These are phyloP conservation scores for Copsychus sechellarum DNA, from an alignment of 2,113 vertebrate genomes.

Conservation along the genomic window DNA sequence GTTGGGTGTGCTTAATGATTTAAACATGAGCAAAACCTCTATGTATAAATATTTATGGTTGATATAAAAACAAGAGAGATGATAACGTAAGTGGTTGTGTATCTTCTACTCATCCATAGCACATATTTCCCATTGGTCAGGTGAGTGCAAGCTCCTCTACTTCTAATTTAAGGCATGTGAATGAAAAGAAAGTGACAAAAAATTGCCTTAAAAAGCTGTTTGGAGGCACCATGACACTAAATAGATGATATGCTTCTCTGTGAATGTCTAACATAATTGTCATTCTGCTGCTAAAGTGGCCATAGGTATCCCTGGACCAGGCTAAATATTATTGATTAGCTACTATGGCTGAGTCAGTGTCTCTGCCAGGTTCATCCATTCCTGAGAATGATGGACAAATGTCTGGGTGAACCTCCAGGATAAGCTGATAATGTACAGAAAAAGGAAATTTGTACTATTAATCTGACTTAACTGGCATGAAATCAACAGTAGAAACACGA, in stretches of 20 bases:
- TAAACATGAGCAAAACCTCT: not conserved
- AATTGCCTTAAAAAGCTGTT: not conserved
- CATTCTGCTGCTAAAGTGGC: not conserved
- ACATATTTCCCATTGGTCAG: not conserved
- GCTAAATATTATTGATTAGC: not conserved
- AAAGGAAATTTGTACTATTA: not conserved
- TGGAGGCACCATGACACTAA: not conserved
- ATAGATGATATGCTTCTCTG: not conserved
- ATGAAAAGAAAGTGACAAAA: not conserved
- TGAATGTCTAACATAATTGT: rapidly evolving
- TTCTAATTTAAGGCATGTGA: not conserved
- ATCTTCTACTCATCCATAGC: not conserved
- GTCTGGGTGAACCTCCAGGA: not conserved
- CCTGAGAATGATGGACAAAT: not conserved
- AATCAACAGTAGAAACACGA: not conserved
- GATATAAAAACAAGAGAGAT: not conserved
- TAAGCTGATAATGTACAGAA: not conserved
- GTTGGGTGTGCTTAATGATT: not conserved
- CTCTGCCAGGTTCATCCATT: not conserved
- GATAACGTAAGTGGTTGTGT: not conserved
- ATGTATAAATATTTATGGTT: not conserved
- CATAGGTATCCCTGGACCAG: rapidly evolving
- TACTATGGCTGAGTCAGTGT: not conserved
- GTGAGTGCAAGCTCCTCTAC: not conserved
- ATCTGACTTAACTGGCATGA: not conserved